Evolutionary conservation across 1,140 invertebrate genomes (phyloP).

Genomic region (Alviniconcha marisindica): DNA sequence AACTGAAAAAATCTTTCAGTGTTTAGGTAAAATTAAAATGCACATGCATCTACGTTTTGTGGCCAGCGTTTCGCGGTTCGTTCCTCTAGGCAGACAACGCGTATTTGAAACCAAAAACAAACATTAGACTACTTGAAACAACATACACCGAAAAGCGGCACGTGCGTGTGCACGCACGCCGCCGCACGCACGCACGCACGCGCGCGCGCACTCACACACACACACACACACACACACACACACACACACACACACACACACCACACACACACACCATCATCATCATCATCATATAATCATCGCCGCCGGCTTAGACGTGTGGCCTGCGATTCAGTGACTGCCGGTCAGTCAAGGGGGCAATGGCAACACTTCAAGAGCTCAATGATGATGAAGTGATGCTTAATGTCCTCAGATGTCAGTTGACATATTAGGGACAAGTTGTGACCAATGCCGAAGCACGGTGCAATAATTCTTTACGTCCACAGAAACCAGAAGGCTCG

Average conservation of each 20-base stretch:
- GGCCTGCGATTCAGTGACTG: too few species aligned
- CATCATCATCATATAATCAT: background rate
- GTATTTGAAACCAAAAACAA: too few species aligned
- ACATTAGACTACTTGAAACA: background rate
- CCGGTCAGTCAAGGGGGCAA: background rate
- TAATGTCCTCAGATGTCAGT: background rate
- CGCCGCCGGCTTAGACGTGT: too few species aligned
- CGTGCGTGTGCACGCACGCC: too few species aligned
- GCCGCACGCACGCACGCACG: background rate
- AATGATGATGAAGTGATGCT: too few species aligned
- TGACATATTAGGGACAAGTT: too few species aligned
- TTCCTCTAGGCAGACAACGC: too few species aligned
- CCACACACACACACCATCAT: background rate
- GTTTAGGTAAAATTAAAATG: background rate
- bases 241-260: background rate
- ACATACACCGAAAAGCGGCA: background rate
- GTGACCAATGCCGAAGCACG: background rate
- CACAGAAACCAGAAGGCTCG: too few species aligned
- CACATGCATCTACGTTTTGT: background rate
- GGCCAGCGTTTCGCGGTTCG: background rate
- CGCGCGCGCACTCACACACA: background rate
- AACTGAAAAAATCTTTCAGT: too few species aligned
- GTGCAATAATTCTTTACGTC: too few species aligned
- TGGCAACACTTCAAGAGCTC: too few species aligned
- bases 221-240: conserved; percentile 32